phyloP scores from a whole-genome alignment of 2,888 invertebrate species.

The Acrocera orbiculus region DNA sequence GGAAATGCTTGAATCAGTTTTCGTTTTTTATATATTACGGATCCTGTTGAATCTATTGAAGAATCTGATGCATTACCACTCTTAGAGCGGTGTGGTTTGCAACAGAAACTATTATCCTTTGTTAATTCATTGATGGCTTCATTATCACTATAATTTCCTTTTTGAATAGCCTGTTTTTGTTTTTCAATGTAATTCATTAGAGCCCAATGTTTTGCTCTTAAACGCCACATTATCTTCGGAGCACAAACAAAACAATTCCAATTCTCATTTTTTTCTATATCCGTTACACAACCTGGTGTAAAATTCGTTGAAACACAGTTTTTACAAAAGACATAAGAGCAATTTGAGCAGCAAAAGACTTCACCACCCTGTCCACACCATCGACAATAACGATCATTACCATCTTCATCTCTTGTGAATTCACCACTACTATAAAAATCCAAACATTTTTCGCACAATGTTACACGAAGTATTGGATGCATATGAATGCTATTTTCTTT shows the following conservation, averaged over 20 bases:
- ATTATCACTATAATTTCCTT: too few relatives aligned
- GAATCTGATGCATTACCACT: conserved; percentile 18
- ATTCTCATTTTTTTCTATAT: conserved; percentile 57
- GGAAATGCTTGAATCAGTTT: too few relatives aligned
- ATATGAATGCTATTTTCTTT: conserved; percentile 45
- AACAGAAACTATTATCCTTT: not conserved
- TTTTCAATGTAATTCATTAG: conserved; percentile 47
- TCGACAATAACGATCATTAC: conserved; percentile 63
- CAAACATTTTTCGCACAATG: conserved; percentile 53
- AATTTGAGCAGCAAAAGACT: conserved; percentile 61
- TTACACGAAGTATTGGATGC: conserved; percentile 54
- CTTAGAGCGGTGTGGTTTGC: too few relatives aligned
- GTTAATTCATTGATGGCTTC: too few relatives aligned
- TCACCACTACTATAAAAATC: conserved; percentile 66
- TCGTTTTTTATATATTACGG: too few relatives aligned
- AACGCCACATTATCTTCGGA: conserved; percentile 43
- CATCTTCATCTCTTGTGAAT: conserved; percentile 68
- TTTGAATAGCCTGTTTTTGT: conserved; percentile 36
- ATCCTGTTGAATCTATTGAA: too few relatives aligned
- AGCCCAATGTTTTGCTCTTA: conserved; percentile 54
- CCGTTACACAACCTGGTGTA: conserved; percentile 43
- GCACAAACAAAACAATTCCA: conserved; percentile 67
- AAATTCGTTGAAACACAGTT: conserved; percentile 60
- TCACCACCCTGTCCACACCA: conserved; percentile 72
- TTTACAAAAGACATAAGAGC: conserved; percentile 57